Percentiles rank a stretch among this genome's conserved stretches.
These are phyloP conservation scores for Brachyistius frenatus DNA, from an alignment of 2,113 vertebrate species.

Conservation along the genomic window DNA sequence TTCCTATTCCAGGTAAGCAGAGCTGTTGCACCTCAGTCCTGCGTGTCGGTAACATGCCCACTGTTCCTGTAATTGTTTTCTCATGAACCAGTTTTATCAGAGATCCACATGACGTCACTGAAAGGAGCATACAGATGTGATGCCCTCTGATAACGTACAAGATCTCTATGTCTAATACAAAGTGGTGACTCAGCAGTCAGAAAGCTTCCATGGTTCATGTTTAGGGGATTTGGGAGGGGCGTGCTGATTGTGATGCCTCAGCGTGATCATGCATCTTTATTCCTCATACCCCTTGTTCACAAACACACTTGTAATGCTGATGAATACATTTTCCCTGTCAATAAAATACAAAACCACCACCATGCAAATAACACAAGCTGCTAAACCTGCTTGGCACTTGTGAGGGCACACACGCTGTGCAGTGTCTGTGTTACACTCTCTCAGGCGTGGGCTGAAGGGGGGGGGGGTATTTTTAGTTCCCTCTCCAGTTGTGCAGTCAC, in stretches of 20 bases:
- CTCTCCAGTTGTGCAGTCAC: constrained; percentile 61
- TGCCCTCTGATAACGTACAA: constrained; percentile 25
- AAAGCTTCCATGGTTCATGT: constrained; percentile 10
- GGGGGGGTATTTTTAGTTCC: constrained; percentile 62
- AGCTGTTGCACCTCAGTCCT: constrained; percentile 1
- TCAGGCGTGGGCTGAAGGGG: constrained; percentile 34
- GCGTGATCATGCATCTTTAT: background rate
- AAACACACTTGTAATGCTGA: background rate
- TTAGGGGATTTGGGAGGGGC: background rate
- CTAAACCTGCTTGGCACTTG: constrained; percentile 29
- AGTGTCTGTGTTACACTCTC: constrained; percentile 16
- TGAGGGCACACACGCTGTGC: constrained; percentile 21
- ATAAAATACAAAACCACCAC: background rate
- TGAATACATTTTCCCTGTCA: accelerated
- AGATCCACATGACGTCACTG: constrained; percentile 16
- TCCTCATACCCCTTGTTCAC: background rate
- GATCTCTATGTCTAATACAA: background rate
- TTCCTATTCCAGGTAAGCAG: constrained; percentile 92
- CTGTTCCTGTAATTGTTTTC: constrained; percentile 3
- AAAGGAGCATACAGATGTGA: constrained; percentile 9
- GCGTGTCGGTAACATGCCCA: background rate
- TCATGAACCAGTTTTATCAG: constrained; percentile 10
- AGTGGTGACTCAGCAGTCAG: too few species aligned
- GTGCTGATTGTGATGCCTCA: too few species aligned
- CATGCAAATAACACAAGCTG: background rate